These are phyloP conservation scores for Diplogasteroides magnus DNA, from an alignment of 1,140 invertebrate genomes.

Conservation along the genomic window DNA sequence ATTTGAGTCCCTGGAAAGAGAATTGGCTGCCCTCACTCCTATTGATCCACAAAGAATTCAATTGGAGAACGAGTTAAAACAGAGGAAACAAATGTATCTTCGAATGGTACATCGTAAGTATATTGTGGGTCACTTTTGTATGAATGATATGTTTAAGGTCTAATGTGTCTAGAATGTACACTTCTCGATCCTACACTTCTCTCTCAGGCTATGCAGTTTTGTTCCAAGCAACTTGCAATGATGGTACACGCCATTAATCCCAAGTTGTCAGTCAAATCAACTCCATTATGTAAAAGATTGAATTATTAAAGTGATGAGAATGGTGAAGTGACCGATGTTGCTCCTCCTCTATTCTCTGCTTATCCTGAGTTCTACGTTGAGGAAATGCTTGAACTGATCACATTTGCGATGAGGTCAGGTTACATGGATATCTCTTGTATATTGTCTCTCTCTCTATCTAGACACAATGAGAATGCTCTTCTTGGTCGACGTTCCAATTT, in stretches of 20 bases:
- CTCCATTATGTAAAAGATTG: background rate
- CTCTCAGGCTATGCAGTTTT: conserved; percentile 31
- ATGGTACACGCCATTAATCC: conserved; percentile 34
- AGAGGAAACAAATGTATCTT: background rate
- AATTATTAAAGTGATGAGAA: conserved; percentile 14
- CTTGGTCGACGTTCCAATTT: conserved; percentile 73
- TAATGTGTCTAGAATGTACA: conserved; percentile 33
- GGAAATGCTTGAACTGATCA: conserved; percentile 87
- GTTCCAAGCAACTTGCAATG: conserved; percentile 41
- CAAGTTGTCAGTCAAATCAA: conserved; percentile 35
- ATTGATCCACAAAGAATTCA: background rate
- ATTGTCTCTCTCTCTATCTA: too few species aligned
- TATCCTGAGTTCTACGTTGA: conserved; percentile 93
- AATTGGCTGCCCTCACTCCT: too few species aligned
- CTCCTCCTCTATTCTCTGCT: conserved; percentile 73
- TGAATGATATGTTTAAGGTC: background rate
- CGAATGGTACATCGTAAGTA: too few species aligned
- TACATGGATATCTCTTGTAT: too few species aligned
- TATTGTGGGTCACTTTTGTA: conserved; percentile 1
- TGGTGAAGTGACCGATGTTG: conserved; percentile 62
- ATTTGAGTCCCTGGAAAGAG: conserved; percentile 28
- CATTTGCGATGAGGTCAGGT: conserved; percentile 77
- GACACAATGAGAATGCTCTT: conserved; percentile 64
- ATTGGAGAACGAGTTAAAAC: background rate
- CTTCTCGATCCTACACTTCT: conserved; percentile 31